Percentiles rank a stretch among this genome's conserved stretches.
These are phyloP conservation scores for Eupsittula cactorum DNA, from an alignment of 2,113 vertebrate genomes.

Conservation along the genomic window DNA sequence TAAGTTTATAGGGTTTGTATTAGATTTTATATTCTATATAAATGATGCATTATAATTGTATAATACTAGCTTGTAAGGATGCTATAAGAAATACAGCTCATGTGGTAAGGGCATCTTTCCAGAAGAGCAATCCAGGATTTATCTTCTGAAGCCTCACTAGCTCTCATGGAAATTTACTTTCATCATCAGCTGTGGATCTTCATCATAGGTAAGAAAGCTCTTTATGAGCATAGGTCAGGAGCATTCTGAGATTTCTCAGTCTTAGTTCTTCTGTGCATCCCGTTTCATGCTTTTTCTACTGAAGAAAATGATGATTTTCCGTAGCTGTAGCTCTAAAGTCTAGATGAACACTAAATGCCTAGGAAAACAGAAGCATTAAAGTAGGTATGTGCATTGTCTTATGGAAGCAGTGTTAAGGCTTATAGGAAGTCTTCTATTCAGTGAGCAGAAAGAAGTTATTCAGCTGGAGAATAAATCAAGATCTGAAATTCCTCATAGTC, in stretches of 20 bases:
- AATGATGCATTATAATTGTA: not conserved
- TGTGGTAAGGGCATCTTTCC: fast-evolving
- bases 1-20: fast-evolving
- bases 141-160: not conserved
- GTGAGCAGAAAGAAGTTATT: not conserved
- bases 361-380: not conserved
- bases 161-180: fast-evolving
- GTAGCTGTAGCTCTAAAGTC: not conserved
- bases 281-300: not conserved
- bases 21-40: not conserved
- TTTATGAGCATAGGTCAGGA: fast-evolving
- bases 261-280: not conserved
- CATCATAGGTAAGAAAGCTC: not conserved
- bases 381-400: not conserved
- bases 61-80: not conserved
- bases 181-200: no score
- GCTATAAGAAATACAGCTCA: fast-evolving
- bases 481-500: not conserved
- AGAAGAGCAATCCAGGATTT: not conserved
- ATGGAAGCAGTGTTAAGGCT: not conserved
- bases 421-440: not conserved
- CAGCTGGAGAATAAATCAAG: not conserved
- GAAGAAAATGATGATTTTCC: not conserved
- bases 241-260: not conserved
- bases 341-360: not conserved